Base-by-base conservation (phyloP, 1,140 invertebrate species). In the Galendromus occidentalis region DNA sequence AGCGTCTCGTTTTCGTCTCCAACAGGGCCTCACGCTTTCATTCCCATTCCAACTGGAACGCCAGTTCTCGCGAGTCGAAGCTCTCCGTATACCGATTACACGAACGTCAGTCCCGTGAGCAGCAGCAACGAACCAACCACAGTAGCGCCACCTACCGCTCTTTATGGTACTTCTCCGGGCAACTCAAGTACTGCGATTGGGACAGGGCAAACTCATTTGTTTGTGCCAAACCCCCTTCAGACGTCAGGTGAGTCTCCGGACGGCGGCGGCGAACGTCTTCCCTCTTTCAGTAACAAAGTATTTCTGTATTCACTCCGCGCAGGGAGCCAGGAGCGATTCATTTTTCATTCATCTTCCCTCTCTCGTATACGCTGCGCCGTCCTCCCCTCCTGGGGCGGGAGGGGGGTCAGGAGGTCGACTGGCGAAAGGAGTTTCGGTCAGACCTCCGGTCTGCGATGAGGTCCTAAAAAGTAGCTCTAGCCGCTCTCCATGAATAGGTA, bases 41-140 rank as follows among this genome's bases (percentile, higher is more conserved):
- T 59, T 59, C 51, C 51, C 51, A 59, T 59, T 59, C 51, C 51
- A 59, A 59, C 51, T 59, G 51, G 51, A 59, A 59, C 51, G 51
- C 51, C 51, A 59, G 51, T 59, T 59, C 51, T 59, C 51, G 51
- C 51, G 51, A 59, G 51, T 59, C 51, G 51, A 59, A 59, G 51
- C 51, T 59, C 51, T 59, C 51, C 51, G 22, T 59, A 59, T 33
- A 59, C 51, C 25, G 51, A 59, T 33, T 59, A 59, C 51, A 59
- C 51, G 51, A 59, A 59, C 51, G 33, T 59, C 14, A 59, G 51
- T 59, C 51, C 51, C 51, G 51, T 59, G 51, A 59, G 51, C 51
- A 59, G 51, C 51, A 59, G 51, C 51, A 59, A 59, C 9, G 51
- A 59, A 59, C 51, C 51, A 18, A 59, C 51, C 22, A 59, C 51